A percentile compares a stretch with the other conserved stretches of the same genome.
phyloP scores from a whole-genome alignment of 2,797 vertebrate genomes.

The Menidia menidia region DNA sequence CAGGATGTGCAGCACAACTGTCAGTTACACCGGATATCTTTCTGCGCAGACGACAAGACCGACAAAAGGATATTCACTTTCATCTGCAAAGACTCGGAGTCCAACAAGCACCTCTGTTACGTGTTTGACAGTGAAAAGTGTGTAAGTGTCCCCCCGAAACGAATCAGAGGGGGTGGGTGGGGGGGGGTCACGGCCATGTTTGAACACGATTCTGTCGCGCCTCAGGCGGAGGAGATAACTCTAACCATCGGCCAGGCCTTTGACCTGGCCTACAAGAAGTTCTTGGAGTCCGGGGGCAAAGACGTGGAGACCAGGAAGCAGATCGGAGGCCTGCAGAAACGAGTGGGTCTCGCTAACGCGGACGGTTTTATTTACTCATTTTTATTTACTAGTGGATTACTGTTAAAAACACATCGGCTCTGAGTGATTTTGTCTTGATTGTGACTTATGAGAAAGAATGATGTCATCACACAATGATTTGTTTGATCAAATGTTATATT shows the following conservation, averaged over 20 bases:
- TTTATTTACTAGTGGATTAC: no score
- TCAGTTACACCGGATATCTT: conserved; percentile 97
- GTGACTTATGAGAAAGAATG: no score
- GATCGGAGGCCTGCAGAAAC: conserved; percentile 94
- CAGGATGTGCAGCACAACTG: conserved; percentile 98
- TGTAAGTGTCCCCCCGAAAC: conserved; percentile 85
- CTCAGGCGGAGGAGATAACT: conserved; percentile 97
- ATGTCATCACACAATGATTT: no score
- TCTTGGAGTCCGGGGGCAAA: conserved; percentile 97
- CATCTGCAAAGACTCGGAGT: conserved; percentile 98
- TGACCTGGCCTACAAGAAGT: conserved; percentile 98
- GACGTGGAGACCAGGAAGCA: conserved; percentile 98
- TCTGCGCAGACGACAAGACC: conserved; percentile 98
- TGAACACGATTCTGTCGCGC: background rate
- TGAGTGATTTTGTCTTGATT: no score
- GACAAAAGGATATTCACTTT: conserved; percentile 99
- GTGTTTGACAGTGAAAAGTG: conserved; percentile 99
- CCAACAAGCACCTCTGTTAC: conserved; percentile 97
- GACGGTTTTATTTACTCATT: background rate
- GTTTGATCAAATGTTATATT: no score
- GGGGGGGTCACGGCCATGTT: background rate
- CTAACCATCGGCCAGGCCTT: conserved; percentile 98
- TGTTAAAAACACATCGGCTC: no score
- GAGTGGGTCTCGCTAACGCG: conserved; percentile 80
- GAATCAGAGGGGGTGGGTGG: no score